These are phyloP conservation scores for Notolabrus celidotus DNA, from an alignment of 2,797 vertebrate genomes.

Conservation along the genomic window DNA sequence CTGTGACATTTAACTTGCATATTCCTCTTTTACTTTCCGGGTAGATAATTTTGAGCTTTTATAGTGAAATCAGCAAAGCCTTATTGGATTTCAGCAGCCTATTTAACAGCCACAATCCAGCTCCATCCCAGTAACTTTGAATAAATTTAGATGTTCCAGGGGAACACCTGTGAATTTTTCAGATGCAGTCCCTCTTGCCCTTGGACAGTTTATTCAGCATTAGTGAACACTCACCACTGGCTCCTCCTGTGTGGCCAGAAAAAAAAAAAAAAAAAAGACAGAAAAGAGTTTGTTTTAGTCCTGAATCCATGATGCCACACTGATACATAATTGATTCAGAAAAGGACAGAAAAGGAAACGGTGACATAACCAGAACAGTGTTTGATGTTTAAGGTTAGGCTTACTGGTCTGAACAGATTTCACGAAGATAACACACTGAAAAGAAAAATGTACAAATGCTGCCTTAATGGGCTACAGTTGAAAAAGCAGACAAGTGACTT, in stretches of 20 bases:
- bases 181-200: slow-evolving; percentile 45
- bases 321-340: slow-evolving; percentile 73
- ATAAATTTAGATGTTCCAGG: slow-evolving; percentile 54
- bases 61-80: slow-evolving; percentile 48
- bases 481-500: slow-evolving; percentile 21
- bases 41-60: slow-evolving; percentile 62
- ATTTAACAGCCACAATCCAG: slow-evolving; percentile 46
- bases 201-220: slow-evolving; percentile 53
- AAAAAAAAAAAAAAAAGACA: slow-evolving; percentile 20
- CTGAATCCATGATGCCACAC: slow-evolving; percentile 56
- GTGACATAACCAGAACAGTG: slow-evolving; percentile 62
- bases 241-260: slow-evolving; percentile 30
- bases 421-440: slow-evolving; percentile 32
- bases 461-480: slow-evolving; percentile 13
- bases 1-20: slow-evolving; percentile 75
- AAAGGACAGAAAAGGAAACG: slow-evolving; percentile 67
- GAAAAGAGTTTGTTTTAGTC: slow-evolving; percentile 53
- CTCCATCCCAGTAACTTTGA: slow-evolving; percentile 50
- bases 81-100: slow-evolving; percentile 50
- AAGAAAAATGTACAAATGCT: slow-evolving; percentile 11
- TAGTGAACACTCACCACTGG: slow-evolving; percentile 35
- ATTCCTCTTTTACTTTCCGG: slow-evolving; percentile 57
- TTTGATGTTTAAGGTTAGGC: slow-evolving; percentile 43
- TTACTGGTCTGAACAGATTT: slow-evolving; percentile 53
- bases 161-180: slow-evolving; percentile 55